A percentile compares a stretch with the other conserved stretches of the same genome.
Conservation (phyloP, 37 sponge, comb jelly and placozoan species). For the Agelas oroides region DNA sequence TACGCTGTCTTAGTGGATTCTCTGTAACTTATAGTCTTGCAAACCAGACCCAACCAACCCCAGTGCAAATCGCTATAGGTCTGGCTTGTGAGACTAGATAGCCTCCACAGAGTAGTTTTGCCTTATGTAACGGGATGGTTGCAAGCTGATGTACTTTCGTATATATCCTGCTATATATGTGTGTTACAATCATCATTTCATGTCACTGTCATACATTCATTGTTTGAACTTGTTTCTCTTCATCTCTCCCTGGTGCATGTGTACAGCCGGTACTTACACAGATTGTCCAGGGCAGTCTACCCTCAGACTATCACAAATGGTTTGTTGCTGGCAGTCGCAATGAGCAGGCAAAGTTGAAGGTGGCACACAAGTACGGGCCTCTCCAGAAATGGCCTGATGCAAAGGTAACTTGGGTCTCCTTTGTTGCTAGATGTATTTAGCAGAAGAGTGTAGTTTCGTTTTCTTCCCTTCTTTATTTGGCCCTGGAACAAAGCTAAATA, state of each 20-base stretch:
- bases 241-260: background rate
- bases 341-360: slow-evolving; percentile 13
- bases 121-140: too few species aligned
- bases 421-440: background rate
- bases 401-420: background rate
- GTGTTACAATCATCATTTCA: too few species aligned
- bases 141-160: too few species aligned
- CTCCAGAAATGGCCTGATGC: background rate
- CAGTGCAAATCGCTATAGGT: too few species aligned
- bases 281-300: slow-evolving; percentile 14
- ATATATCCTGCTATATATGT: too few species aligned
- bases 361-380: slow-evolving; percentile 6
- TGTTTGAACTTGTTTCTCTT: background rate
- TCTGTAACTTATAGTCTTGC: too few species aligned
- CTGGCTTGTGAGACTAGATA: too few species aligned
- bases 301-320: slow-evolving; percentile 6
- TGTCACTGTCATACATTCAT: too few species aligned
- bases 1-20: too few species aligned
- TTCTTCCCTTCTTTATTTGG: too few species aligned
- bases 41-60: too few species aligned
- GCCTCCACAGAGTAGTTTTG: too few species aligned
- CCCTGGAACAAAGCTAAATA: background rate
- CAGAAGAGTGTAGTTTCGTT: background rate
- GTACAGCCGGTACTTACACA: slow-evolving; percentile 15
- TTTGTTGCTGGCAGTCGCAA: background rate